Percentiles rank a stretch among this genome's conserved stretches.
Evolutionary conservation across 1,140 invertebrate species (phyloP).

Genomic region (Phortica variegata): DNA sequence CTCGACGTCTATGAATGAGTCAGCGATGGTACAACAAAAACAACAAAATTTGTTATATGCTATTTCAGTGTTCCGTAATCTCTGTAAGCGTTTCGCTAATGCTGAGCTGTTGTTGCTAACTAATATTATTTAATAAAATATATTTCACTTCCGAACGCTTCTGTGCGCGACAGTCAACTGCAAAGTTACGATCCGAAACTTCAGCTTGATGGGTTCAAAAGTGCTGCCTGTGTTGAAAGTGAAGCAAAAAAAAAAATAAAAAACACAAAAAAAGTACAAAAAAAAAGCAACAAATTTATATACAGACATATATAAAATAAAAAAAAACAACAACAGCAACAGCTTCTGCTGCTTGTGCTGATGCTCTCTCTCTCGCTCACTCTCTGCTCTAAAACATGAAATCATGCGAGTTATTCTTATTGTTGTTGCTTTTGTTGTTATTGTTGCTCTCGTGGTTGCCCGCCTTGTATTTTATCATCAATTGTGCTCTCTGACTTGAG

Average conservation of each 20-base stretch:
- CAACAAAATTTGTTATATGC: too few relatives aligned
- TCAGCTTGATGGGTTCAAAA: constrained; percentile 55
- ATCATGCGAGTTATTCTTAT: too few relatives aligned
- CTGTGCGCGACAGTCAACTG: constrained; percentile 57
- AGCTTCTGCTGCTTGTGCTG: constrained; percentile 31
- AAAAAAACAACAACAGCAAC: constrained; percentile 19
- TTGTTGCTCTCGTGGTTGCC: neutral
- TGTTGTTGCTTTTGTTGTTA: constrained; percentile 13
- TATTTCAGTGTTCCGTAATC: too few relatives aligned
- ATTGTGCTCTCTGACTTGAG: neutral
- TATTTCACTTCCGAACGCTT: constrained; percentile 58
- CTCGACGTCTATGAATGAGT: too few relatives aligned
- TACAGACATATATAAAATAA: neutral
- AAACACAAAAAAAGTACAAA: neutral
- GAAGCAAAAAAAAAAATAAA: constrained; percentile 8
- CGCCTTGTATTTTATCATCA: neutral
- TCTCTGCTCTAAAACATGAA: too few relatives aligned
- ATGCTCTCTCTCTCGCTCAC: constrained; percentile 27
- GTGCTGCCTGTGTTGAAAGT: constrained; percentile 46
- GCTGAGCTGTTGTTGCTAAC: too few relatives aligned
- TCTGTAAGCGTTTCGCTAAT: too few relatives aligned
- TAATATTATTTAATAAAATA: constrained; percentile 57
- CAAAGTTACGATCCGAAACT: constrained; percentile 58
- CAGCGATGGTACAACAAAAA: too few relatives aligned
- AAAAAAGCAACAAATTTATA: constrained; percentile 7